These are phyloP conservation scores for Myioborus melanocephalus DNA, from an alignment of 2,797 vertebrate species.

Conservation along the genomic window DNA sequence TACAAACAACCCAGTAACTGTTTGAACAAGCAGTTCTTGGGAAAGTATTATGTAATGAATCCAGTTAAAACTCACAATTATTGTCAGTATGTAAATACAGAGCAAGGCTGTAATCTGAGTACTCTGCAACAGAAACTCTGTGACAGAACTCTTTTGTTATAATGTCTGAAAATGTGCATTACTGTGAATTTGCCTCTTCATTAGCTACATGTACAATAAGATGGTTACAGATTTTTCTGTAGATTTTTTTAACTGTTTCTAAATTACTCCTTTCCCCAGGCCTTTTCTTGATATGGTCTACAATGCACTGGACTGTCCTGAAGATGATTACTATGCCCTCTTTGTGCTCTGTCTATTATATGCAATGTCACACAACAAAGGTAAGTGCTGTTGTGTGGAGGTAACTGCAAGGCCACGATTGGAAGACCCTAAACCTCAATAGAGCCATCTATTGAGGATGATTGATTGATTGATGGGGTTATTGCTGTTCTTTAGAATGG, in stretches of 20 bases:
- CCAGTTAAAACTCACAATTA: neutral
- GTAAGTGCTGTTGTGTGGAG: conserved; percentile 64
- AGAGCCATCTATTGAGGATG: neutral
- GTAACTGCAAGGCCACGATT: neutral
- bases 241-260: neutral
- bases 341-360: conserved; percentile 97
- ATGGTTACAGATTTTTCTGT: neutral
- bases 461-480: neutral
- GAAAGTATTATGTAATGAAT: neutral
- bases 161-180: neutral
- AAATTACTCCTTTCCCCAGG: conserved; percentile 66
- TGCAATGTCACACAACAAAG: conserved; percentile 95
- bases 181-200: neutral
- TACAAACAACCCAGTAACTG: neutral
- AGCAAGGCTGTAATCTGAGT: neutral
- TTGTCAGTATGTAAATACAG: neutral
- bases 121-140: neutral
- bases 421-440: neutral
- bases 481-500: neutral
- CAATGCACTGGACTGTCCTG: conserved; percentile 87
- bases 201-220: neutral
- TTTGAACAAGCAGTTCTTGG: neutral
- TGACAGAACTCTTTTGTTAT: neutral
- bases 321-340: conserved; percentile 91
- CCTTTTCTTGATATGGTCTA: conserved; percentile 98